Evolutionary conservation across 2,113 vertebrate genomes (phyloP), one percentile per base, ranked within the genome.

Genomic region (Sitta europaea): DNA sequence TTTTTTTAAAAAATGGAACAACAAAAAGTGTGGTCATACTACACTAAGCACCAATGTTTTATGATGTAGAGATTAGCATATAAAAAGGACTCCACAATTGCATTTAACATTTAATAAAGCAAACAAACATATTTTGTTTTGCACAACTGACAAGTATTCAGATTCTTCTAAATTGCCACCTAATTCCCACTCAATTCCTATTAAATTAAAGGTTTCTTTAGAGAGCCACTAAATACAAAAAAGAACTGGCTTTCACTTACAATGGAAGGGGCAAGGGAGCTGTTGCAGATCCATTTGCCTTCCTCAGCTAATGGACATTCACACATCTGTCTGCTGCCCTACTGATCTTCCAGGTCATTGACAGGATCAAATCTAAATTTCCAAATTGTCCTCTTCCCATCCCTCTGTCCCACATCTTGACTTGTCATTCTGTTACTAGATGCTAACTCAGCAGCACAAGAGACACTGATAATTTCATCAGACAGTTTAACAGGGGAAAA

Each of bases 281-380:
- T 2, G 0, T 25, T 0, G 0, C 45, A 86, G 24, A 59, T 20
- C 29, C n/a, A 25, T 24, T 33, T 62, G 78, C n/a, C 42, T 33
- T 61, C 20, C 47, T 80, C 72, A 83, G n/a, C 24, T 86, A 51
- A 73, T 31, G 35, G 20, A 21, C 45, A 89, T 76, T 31, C 17
- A 70, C 43, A 42, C 1, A 14, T n/a, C 54, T 36, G 10, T 40
- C 63, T 75, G 61, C 48, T 72, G 57, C 12, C 22, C 28, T 50
- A 7, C 23, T 23, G 12, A 67, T 55, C 22, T n/a, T 27, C 38
- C 35, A 57, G 16, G 33, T 54, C 58, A 77, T 3, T 24, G 29
- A 13, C 12, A 66, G 42, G 8, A 86, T 29, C 18, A 73, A 72
- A 36, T 24, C 21, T 24, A 76, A 57, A 54, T 29, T 68, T 72